Evolutionary conservation across 2,113 vertebrate species (phyloP).

Genomic region (Forbesichthys agassizii): DNA sequence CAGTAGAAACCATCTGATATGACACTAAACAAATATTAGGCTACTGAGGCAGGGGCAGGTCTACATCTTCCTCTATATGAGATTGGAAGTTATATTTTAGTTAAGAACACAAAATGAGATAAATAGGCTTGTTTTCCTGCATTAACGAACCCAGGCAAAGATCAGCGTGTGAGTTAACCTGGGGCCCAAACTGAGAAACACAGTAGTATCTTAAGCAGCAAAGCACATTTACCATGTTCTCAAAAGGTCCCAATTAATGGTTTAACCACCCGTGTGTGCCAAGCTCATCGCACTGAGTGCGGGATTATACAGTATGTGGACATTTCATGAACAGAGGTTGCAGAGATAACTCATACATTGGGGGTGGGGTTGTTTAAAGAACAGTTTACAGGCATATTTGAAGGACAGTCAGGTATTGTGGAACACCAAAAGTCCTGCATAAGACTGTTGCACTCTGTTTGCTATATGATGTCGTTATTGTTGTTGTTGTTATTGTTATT

Average conservation of each 20-base stretch:
- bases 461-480: no score
- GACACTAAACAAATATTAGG: conserved; percentile 15
- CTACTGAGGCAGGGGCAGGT: not conserved
- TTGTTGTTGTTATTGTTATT: no score
- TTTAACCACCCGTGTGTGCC: conserved; percentile 11
- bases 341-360: no score
- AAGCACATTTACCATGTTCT: not conserved
- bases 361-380: no score
- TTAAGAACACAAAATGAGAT: not conserved
- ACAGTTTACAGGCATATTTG: no score
- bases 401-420: no score
- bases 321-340: no score
- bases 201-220: not conserved
- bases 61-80: not conserved
- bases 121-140: not conserved
- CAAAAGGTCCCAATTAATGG: conserved; percentile 9
- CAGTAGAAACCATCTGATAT: conserved; percentile 11
- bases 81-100: not conserved
- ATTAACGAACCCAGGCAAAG: not conserved
- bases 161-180: not conserved
- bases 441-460: no score
- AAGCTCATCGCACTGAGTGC: not conserved
- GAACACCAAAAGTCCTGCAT: no score
- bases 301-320: not conserved
- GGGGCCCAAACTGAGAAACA: not conserved